phyloP scores from a whole-genome alignment of 2,888 invertebrate genomes.

The Nesidiocoris tenuis region DNA sequence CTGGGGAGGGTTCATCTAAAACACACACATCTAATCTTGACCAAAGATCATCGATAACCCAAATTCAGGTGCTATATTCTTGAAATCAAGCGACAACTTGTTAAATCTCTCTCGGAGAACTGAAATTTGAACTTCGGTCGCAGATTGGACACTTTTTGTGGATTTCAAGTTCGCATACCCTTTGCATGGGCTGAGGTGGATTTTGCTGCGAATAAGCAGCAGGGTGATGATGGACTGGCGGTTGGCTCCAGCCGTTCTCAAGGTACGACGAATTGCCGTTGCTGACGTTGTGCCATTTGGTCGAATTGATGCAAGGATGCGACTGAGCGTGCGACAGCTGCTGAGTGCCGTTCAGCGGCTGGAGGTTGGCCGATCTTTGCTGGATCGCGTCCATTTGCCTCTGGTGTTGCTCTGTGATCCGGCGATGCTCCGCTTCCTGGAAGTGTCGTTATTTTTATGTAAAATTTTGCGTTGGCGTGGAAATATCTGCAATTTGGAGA shows the following conservation, averaged over 20 bases:
- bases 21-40: too few relatives aligned
- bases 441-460: too few relatives aligned
- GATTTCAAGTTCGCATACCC: neutral
- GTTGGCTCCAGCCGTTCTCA: slow-evolving; percentile 34
- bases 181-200: slow-evolving; percentile 24
- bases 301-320: slow-evolving; percentile 6
- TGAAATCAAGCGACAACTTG: too few relatives aligned
- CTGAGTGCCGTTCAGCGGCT: slow-evolving; percentile 20
- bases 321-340: neutral
- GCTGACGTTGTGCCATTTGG: neutral
- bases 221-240: slow-evolving; percentile 6
- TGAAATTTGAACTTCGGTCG: too few relatives aligned
- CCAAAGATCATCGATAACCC: too few relatives aligned
- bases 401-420: slow-evolving; percentile 67
- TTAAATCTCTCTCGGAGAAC: too few relatives aligned
- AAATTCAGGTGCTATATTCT: too few relatives aligned
- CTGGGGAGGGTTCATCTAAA: slow-evolving; percentile 53
- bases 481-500: too few relatives aligned
- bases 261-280: slow-evolving; percentile 8
- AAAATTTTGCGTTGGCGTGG: too few relatives aligned
- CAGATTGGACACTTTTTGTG: neutral
- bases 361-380: slow-evolving; percentile 23
- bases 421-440: slow-evolving; percentile 85
- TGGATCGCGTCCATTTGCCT: slow-evolving; percentile 40
- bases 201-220: slow-evolving; percentile 17